phyloP scores from a whole-genome alignment of 2,888 invertebrate species.

The Aelia acuminata region DNA sequence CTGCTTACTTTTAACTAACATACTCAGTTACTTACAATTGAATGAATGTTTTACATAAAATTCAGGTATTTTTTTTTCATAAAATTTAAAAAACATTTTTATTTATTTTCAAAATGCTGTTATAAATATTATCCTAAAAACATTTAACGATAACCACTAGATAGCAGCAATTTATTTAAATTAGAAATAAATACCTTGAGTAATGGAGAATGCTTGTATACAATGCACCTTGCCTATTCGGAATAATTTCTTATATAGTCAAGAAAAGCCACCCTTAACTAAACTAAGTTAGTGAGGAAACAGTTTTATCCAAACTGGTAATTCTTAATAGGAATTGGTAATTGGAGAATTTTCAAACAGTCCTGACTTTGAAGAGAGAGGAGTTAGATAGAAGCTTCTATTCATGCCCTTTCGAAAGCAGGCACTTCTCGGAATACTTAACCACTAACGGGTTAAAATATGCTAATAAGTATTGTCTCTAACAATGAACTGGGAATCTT shows the following conservation, averaged over 20 bases:
- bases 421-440: not conserved
- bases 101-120: too few species aligned
- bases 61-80: too few species aligned
- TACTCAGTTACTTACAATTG: too few species aligned
- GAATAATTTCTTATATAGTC: not conserved
- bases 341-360: not conserved
- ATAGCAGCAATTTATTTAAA: too few species aligned
- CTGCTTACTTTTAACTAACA: too few species aligned
- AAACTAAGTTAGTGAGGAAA: not conserved
- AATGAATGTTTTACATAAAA: too few species aligned
- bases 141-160: too few species aligned
- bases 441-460: conserved; percentile 28
- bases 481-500: not conserved
- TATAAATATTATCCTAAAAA: too few species aligned
- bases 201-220: too few species aligned
- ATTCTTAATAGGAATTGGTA: not conserved
- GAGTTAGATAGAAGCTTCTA: not conserved
- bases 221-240: not conserved
- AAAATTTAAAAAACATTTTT: too few species aligned
- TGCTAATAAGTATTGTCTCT: conserved; percentile 34
- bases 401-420: not conserved
- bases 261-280: not conserved
- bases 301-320: not conserved
- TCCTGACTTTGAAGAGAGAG: not conserved
- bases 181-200: too few species aligned